Evolutionary conservation across 2,113 vertebrate genomes (phyloP), one percentile per base, ranked within the genome.

Genomic region (Sarotherodon lohbergeri): DNA sequence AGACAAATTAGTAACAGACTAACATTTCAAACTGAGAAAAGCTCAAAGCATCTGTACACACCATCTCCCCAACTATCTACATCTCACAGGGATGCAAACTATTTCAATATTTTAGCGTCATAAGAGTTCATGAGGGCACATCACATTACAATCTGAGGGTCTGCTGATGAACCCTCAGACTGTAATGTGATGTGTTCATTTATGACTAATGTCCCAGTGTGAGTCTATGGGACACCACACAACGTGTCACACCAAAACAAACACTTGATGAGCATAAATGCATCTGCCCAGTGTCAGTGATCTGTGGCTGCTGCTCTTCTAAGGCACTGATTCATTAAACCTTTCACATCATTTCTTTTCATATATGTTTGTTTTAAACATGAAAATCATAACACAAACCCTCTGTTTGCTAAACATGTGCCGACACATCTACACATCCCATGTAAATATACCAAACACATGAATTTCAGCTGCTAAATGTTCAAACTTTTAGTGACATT

Each of bases 21-120:
- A 46, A 43, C 73, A 91, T 48, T 68, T 81, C 8, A 90, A n/a
- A 83, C 1, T 68, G 34, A 54, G 55, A 24, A 76, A 50, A 48
- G 71, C 80, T 27, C 22, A 0, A n/a, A 81, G 79, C 84, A 61
- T 57, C 84, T 81, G 43, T 87, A 86, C 76, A 88, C 71, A 78
- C 56, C 24, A 43, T 5, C 13, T 59, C 24, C 24, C 84, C 4
- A 19, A 52, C 19, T 90, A 88, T 91, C 88, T 93, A 93, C 92
- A 94, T 76, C 86, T 89, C 84, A 43, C 32, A 50, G 14, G 39
- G 36, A 39, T 1, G 7, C 22, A 52, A n/a, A 8, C 22, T 4
- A 24, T 80, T 11, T 29, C 14, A 32, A 32, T 76, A 48, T 48
- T 76, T 76, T 2, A 76, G 14, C 5, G 1, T 48, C 24, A 4